Evolutionary conservation across 2,113 vertebrate genomes (phyloP), one percentile per base, ranked within the genome.

Genomic region (Nothobranchius furzeri): DNA sequence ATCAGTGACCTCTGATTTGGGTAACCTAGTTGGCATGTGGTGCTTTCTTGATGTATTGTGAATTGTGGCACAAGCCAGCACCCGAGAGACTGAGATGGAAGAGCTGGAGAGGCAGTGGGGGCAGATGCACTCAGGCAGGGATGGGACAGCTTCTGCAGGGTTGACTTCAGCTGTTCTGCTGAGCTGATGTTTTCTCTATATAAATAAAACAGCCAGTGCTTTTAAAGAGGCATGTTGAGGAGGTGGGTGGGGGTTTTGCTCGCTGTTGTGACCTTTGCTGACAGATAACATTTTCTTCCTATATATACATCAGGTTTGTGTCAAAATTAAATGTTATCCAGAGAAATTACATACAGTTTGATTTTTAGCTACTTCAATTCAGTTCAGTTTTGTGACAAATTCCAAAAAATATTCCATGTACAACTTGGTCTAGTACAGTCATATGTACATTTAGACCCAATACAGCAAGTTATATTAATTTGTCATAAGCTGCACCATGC

Each of bases 1-100:
- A 87, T 89, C 87, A 84, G 72, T 87, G 90, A 90, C 90, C 89
- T 90, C 74, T 82, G 88, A 88, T 89, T 88, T 86, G 84, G 85
- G 70, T 79, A 86, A 72, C 76, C 79, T 64, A 61, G 64, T 84
- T 83, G 85, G 87, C 79, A 77, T 73, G 53, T 67, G 49, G 64
- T 62, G 77, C 79, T 69, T 81, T 71, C 77, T 76, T 85, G 82
- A 87, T 89, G 76, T 76, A 78, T 79, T 68, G 82, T 71, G 73
- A 68, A 60, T 59, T 0, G 47, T 43, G 70, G 76, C 64, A 63
- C 65, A 54, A 66, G 43, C 63, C 35, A 12, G 56, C 49, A 50
- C 75, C 70, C 60, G 46, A 60, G 69, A 72, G 78, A 79, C 37
- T 7, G 17, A 70, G 81, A 80, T 81, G 68, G 76, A 67, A 68